Evolutionary conservation across 2,797 vertebrate genomes (phyloP), one percentile per base, ranked within the genome.

Genomic region (Tolypeutes matacus): DNA sequence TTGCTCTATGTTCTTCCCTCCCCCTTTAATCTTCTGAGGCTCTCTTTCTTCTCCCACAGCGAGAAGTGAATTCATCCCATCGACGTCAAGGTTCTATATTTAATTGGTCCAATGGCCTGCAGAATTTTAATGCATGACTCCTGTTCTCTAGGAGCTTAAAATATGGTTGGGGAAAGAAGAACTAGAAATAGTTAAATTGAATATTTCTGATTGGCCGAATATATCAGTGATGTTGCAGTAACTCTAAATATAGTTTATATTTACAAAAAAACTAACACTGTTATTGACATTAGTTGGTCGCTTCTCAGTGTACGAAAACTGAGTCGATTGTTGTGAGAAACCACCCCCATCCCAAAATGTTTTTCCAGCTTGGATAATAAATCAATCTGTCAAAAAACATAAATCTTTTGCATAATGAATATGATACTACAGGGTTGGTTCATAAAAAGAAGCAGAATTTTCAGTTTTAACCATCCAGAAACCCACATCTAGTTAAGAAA

Each of bases 141-240:
- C n/a, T 15, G 0, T 18, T 82, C 39, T 76, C 31, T 10, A 62
- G 49, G 62, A 88, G 80, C 67, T 88, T 88, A 49, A 90, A 70
- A 69, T 3, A 10, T 31, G 60, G 34, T 9, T 78, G 51, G 25
- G 46, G 31, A 84, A 64, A 90, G 6, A 31, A n/a, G 87, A 67
- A 95, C 8, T 27, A n/a, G 87, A 67, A 95, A 78, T 36, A 62
- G n/a, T 23, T 69, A 86, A 53, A 77, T 39, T 5, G 15, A 72
- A 13, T 86, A 86, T 81, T 93, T 95, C 82, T 70, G 82, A 78
- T 31, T 42, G 34, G 58, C 42, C 76, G 89, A 86, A 31, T 64
- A 34, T 9, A 51, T 12, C 10, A 2, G 0, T 49, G 13, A 49
- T 18, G 23, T 56, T 56, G 81, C 64, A 84, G 5, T 70, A 34